Conservation (phyloP, 2,888 invertebrate species). For the Pasiphila rectangulata region DNA sequence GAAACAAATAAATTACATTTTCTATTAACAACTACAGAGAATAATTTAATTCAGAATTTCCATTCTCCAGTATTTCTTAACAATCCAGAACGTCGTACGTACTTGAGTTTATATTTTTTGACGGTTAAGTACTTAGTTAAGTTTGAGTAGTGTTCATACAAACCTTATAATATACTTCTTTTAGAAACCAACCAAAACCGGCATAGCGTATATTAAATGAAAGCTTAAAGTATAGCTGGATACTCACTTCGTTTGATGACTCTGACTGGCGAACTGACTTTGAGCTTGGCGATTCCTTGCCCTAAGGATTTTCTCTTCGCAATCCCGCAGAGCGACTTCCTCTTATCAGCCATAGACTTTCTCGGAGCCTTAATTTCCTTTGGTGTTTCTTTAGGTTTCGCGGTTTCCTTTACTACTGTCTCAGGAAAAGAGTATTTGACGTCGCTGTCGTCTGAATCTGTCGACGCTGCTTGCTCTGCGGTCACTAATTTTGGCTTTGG, state of each 20-base stretch:
- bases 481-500: constrained; percentile 40
- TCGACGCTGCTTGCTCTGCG: constrained; percentile 41
- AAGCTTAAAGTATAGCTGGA: too few species aligned
- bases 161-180: too few species aligned
- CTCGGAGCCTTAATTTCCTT: constrained; percentile 42
- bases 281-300: constrained; percentile 45
- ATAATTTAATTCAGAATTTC: too few species aligned
- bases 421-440: constrained; percentile 72
- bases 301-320: constrained; percentile 66
- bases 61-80: too few species aligned
- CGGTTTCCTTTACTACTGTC: constrained; percentile 34
- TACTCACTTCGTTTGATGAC: constrained; percentile 66
- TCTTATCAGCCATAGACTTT: constrained; percentile 52
- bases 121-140: too few species aligned
- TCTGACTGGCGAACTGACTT: constrained; percentile 47
- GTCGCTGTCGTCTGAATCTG: constrained; percentile 72
- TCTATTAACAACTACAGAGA: constrained; percentile 1
- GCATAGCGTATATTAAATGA: too few species aligned
- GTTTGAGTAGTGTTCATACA: too few species aligned
- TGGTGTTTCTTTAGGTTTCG: constrained; percentile 35
- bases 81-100: too few species aligned
- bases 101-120: too few species aligned
- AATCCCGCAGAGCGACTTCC: constrained; percentile 59
- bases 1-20: neutral
- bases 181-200: too few species aligned